Percentiles rank a stretch among this genome's conserved stretches.
These are phyloP conservation scores for Poecilia latipinna DNA, from an alignment of 2,113 vertebrate genomes.

Conservation along the genomic window DNA sequence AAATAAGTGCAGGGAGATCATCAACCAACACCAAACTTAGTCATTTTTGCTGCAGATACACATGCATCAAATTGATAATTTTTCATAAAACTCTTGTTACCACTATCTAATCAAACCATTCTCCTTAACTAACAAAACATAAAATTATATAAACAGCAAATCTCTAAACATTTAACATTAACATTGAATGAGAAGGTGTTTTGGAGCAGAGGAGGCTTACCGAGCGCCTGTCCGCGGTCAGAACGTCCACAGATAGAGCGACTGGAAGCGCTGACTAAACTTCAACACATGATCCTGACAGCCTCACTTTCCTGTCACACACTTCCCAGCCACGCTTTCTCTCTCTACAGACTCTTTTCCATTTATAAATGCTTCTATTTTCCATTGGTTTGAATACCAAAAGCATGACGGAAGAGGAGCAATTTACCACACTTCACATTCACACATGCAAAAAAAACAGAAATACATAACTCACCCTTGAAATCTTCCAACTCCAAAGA, in stretches of 20 bases:
- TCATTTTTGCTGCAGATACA: not conserved
- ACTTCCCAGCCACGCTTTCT: constrained; percentile 13
- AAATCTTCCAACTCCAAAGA: not conserved
- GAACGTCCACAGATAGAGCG: constrained; percentile 17
- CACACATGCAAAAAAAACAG: not conserved
- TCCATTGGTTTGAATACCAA: not conserved
- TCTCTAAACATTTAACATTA: not conserved
- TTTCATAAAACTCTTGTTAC: not conserved
- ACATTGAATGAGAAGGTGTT: not conserved
- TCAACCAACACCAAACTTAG: not conserved
- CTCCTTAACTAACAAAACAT: not conserved
- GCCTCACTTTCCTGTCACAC: constrained; percentile 21
- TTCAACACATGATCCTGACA: constrained; percentile 47
- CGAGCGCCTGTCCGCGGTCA: constrained; percentile 38
- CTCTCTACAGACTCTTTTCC: not conserved
- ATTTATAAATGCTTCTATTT: not conserved
- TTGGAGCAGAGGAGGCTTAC: constrained; percentile 51
- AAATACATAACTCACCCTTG: not conserved
- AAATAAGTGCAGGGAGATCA: not conserved
- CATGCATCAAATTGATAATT: not conserved
- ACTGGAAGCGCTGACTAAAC: constrained; percentile 33
- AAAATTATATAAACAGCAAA: not conserved
- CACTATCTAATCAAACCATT: not conserved
- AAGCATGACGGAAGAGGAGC: not conserved
- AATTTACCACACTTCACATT: not conserved